A percentile compares a stretch with the other conserved stretches of the same genome.
Evolutionary conservation across 2,797 vertebrate species (phyloP).

Genomic region (Gadopsis marmoratus): DNA sequence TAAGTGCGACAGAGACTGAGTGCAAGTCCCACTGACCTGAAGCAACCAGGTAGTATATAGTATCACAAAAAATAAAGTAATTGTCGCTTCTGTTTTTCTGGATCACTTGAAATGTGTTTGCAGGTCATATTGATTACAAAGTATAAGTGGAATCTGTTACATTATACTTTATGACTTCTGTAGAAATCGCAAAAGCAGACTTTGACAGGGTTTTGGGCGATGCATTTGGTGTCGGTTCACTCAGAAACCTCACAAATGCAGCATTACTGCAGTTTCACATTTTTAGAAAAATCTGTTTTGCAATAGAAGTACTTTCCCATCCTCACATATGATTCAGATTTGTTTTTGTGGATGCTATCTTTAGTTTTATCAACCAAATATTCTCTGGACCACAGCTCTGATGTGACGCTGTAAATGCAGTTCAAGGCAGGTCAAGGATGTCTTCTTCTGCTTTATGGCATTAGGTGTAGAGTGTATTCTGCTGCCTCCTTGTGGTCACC

Average conservation of each 20-base stretch:
- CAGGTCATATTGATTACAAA: background rate
- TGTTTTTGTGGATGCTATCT: conserved; percentile 17
- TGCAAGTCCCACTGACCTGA: conserved; percentile 5
- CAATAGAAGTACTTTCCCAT: conserved; percentile 33
- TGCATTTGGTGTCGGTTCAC: background rate
- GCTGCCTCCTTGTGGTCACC: conserved; percentile 42
- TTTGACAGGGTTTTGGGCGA: background rate
- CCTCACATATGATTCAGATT: conserved; percentile 27
- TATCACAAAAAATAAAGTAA: background rate
- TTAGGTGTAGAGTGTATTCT: background rate
- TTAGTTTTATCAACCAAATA: conserved; percentile 42
- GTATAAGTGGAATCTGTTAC: background rate
- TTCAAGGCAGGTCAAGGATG: background rate
- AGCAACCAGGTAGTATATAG: background rate
- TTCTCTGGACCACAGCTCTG: background rate
- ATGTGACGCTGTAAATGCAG: conserved; percentile 7
- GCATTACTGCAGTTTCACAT: background rate
- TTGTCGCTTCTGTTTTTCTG: background rate
- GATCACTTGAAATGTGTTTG: background rate
- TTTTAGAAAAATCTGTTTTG: conserved; percentile 10
- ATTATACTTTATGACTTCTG: background rate
- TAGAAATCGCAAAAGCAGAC: background rate
- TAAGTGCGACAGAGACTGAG: background rate
- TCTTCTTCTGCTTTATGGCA: background rate
- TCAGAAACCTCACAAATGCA: conserved; percentile 5